Conservation (phyloP, 2,888 invertebrate genomes). For the Polymixis lichenea region DNA sequence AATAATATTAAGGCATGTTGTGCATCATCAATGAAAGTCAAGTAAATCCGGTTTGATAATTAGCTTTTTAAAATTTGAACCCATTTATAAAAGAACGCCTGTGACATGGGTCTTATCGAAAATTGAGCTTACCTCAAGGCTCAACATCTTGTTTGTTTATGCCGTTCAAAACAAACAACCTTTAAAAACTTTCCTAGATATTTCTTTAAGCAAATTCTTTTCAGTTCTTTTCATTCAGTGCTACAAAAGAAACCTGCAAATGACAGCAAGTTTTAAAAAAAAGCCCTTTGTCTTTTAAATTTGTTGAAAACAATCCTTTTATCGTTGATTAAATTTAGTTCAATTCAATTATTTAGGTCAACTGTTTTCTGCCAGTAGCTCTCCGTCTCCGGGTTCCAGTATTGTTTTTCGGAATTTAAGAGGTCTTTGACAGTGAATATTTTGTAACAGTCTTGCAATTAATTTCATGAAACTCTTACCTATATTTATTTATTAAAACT, state of each 20-base stretch:
- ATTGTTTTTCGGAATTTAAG: background rate
- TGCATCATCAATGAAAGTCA: background rate
- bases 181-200: conserved; percentile 26
- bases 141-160: conserved; percentile 12
- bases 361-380: conserved; percentile 1
- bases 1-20: background rate
- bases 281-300: conserved; percentile 57
- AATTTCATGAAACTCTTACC: background rate
- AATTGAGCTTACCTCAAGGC: background rate
- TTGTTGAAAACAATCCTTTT: conserved; percentile 46
- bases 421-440: background rate
- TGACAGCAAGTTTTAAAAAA: conserved; percentile 59
- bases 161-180: conserved; percentile 39
- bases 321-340: conserved; percentile 44
- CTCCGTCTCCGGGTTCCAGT: background rate
- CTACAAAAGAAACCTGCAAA: conserved; percentile 55
- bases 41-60: no score
- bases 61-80: no score
- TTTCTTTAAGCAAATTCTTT: conserved; percentile 45
- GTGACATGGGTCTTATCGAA: background rate
- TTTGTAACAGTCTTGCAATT: background rate
- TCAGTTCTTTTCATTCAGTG: conserved; percentile 46
- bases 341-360: conserved; percentile 37
- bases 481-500: no score
- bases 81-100: background rate